phyloP scores from a whole-genome alignment of 2,113 vertebrate genomes.

The Daphoenositta chrysoptera region DNA sequence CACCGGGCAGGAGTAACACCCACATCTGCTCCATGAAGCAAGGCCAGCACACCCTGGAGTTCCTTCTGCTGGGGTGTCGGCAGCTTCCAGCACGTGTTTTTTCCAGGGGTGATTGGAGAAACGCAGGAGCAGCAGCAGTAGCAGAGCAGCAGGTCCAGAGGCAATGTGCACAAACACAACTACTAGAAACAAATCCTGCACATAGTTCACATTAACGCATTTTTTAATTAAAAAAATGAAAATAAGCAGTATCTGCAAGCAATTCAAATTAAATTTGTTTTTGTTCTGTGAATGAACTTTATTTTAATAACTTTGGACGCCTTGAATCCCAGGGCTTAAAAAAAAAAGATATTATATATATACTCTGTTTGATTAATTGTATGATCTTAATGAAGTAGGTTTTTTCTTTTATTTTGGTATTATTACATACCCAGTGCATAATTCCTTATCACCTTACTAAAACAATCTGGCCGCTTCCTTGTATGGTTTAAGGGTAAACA shows the following conservation, averaged over 20 bases:
- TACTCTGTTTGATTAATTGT: constrained; percentile 88
- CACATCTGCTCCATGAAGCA: constrained; percentile 79
- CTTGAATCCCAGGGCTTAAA: constrained; percentile 87
- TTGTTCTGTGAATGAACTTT: constrained; percentile 90
- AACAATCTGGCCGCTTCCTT: constrained; percentile 27
- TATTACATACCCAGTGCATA: constrained; percentile 85
- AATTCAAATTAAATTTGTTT: constrained; percentile 85
- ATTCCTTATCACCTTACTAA: constrained; percentile 25
- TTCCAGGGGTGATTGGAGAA: constrained; percentile 45
- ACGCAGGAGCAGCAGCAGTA: constrained; percentile 61
- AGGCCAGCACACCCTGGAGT: not conserved
- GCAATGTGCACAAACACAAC: constrained; percentile 81
- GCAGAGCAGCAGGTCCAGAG: constrained; percentile 65
- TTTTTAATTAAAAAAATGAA: constrained; percentile 85
- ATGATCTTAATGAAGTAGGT: constrained; percentile 86
- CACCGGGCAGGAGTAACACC: constrained; percentile 83
- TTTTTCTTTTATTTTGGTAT: constrained; percentile 80
- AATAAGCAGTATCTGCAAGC: constrained; percentile 91
- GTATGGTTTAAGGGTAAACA: constrained; percentile 35
- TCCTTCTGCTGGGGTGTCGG: not conserved
- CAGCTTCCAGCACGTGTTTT: constrained; percentile 16
- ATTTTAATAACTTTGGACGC: constrained; percentile 85
- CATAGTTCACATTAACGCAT: constrained; percentile 84
- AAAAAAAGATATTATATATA: constrained; percentile 83
- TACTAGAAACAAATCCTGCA: constrained; percentile 80